Evolutionary conservation across 2,113 vertebrate genomes (phyloP).

Genomic region (Podocnemis expansa): DNA sequence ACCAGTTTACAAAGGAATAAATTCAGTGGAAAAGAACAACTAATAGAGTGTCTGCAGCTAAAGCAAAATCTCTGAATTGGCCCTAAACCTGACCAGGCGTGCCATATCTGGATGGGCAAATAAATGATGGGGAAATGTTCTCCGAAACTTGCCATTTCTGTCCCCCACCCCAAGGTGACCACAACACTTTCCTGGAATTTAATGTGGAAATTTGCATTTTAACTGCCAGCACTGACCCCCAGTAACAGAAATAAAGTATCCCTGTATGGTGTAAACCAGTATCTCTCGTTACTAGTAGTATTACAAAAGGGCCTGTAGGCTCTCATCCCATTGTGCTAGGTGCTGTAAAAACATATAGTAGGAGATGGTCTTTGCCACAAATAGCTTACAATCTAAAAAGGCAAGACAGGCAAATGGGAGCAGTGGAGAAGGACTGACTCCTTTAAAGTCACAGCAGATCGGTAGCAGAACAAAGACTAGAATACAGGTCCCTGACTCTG

Average conservation of each 20-base stretch:
- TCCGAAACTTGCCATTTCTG: not conserved
- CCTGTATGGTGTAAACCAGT: fast-evolving
- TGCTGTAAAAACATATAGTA: not conserved
- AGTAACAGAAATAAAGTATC: fast-evolving
- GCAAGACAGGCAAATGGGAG: not conserved
- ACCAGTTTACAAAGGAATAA: not conserved
- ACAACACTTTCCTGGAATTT: not conserved
- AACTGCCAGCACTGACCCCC: fast-evolving
- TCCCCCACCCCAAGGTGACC: not conserved
- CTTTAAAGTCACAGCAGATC: not conserved
- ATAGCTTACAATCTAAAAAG: not conserved
- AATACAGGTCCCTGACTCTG: not conserved
- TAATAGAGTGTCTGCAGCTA: fast-evolving
- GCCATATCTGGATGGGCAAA: not conserved
- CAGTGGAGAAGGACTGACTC: not conserved
- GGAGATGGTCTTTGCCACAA: not conserved
- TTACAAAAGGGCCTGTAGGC: not conserved
- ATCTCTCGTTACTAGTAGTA: not conserved
- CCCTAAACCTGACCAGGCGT: not conserved
- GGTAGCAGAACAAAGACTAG: not conserved
- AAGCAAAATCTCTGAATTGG: not conserved
- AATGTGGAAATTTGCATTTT: not conserved
- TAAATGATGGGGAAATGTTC: not conserved
- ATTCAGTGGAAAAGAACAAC: not conserved
- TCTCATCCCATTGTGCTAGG: not conserved